Conservation (phyloP, 2,888 invertebrate genomes). For the Dasysyrphus albostriatus region DNA sequence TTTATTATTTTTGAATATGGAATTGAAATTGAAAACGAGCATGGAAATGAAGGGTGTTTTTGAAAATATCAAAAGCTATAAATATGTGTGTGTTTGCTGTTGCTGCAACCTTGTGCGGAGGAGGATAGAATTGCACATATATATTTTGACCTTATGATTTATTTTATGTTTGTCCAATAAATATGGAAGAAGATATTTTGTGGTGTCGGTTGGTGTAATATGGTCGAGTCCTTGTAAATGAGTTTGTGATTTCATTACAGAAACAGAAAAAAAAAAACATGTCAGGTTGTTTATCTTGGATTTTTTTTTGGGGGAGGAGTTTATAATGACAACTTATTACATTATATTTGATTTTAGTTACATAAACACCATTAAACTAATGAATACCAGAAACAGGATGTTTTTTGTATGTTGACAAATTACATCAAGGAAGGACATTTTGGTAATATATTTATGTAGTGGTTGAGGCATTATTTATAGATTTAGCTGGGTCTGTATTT, state of each 20-base stretch:
- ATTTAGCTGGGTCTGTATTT: background rate
- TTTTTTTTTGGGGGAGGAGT: background rate
- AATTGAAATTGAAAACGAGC: background rate
- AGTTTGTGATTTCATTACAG: conserved; percentile 1
- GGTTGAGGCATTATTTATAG: background rate
- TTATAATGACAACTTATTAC: background rate
- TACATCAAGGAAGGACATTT: background rate
- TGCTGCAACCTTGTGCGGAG: background rate
- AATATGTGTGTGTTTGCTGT: background rate
- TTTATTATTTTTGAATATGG: background rate
- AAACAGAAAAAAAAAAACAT: background rate
- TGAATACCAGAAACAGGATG: conserved; percentile 10
- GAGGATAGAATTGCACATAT: background rate
- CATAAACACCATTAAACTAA: conserved; percentile 29
- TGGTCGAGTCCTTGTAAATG: background rate
- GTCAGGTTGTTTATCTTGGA: conserved; percentile 2
- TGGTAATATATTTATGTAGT: background rate
- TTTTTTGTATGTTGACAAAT: background rate
- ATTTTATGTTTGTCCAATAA: background rate
- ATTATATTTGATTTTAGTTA: background rate
- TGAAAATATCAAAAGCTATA: background rate
- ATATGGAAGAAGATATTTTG: conserved; percentile 3
- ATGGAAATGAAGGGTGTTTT: background rate
- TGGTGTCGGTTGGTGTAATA: background rate
- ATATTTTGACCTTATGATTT: conserved; percentile 2